These are phyloP conservation scores for Cacatua alba DNA, from an alignment of 2,113 vertebrate genomes.

Conservation along the genomic window DNA sequence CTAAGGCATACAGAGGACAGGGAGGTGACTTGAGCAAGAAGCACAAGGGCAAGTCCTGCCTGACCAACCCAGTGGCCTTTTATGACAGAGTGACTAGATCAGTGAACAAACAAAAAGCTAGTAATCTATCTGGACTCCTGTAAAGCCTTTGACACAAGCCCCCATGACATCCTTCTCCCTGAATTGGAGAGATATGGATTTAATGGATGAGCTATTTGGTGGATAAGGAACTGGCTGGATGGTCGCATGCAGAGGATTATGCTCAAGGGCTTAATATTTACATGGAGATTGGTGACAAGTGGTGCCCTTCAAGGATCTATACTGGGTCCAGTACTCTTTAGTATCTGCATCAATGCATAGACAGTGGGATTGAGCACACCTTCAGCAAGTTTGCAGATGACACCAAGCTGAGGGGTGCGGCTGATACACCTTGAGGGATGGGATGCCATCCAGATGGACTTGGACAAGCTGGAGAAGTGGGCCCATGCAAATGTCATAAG, in stretches of 20 bases:
- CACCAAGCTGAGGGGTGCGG: background rate
- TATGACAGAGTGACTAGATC: background rate
- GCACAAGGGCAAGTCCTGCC: background rate
- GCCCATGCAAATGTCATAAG: background rate
- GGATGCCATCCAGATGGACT: background rate
- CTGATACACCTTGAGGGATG: background rate
- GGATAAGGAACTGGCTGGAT: background rate
- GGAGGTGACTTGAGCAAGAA: background rate
- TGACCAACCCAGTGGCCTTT: background rate
- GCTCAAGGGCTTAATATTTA: background rate
- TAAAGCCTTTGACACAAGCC: background rate
- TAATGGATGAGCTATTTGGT: background rate
- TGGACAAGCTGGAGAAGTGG: background rate
- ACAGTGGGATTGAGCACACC: background rate
- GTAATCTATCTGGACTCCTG: background rate
- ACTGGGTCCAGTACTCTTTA: background rate
- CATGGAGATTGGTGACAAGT: background rate
- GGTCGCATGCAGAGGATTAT: background rate
- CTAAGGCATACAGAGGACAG: background rate
- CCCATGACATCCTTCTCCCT: background rate
- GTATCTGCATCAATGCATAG: background rate
- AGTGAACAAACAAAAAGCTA: background rate
- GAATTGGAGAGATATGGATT: background rate
- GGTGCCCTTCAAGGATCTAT: too few relatives aligned
- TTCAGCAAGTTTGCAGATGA: fast-evolving